A percentile compares a stretch with the other conserved stretches of the same genome.
These are phyloP conservation scores for Imbricaverruca yamaguchii DNA, from an alignment of 2,888 invertebrate species.

Conservation along the genomic window DNA sequence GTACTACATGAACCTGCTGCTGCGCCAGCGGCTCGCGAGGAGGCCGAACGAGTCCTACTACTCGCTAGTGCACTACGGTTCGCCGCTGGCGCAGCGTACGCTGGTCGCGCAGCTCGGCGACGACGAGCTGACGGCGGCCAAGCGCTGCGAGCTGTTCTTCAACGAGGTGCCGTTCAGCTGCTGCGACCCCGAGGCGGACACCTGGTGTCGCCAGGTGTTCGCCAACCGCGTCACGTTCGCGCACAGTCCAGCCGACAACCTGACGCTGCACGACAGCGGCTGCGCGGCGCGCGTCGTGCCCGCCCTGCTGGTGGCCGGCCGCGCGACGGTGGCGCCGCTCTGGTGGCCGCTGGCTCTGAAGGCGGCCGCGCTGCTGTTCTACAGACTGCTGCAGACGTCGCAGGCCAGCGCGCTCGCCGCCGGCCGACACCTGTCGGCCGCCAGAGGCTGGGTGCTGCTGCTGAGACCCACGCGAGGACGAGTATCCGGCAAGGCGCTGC, in stretches of 20 bases:
- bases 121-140: not conserved
- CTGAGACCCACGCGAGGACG: not conserved
- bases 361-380: not conserved
- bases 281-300: not conserved
- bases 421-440: not conserved
- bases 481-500: no score
- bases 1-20: not conserved
- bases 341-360: not conserved
- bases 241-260: not conserved
- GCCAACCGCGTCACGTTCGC: not conserved
- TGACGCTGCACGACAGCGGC: not conserved
- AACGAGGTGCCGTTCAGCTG: slow-evolving; percentile 19
- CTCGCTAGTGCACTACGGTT: not conserved
- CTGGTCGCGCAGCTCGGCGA: not conserved
- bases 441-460: not conserved
- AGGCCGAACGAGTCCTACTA: not conserved
- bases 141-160: not conserved
- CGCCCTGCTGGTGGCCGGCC: not conserved
- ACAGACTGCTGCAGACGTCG: slow-evolving; percentile 8
- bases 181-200: not conserved
- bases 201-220: not conserved
- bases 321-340: not conserved
- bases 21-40: not conserved
- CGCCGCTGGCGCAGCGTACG: not conserved
- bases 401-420: not conserved